Percentiles rank a stretch among this genome's conserved stretches.
Conservation (phyloP, 2,888 invertebrate species). For the Dynastes tityus region DNA sequence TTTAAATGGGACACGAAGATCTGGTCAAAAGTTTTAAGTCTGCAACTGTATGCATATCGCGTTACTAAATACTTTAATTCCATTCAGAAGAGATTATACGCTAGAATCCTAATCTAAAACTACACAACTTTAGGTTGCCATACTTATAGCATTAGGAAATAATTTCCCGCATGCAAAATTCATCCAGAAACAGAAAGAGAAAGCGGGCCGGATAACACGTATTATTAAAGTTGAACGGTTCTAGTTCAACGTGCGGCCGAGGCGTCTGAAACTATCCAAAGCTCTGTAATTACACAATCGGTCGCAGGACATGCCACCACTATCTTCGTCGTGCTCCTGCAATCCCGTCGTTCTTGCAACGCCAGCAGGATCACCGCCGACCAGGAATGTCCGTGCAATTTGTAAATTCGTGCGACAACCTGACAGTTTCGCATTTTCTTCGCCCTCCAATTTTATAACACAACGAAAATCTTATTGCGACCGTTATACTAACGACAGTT, state of each 20-base stretch:
- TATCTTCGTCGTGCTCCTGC: constrained; percentile 38
- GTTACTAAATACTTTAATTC: constrained; percentile 46
- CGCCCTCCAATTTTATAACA: constrained; percentile 22
- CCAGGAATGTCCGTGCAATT: constrained; percentile 53
- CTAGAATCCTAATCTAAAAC: constrained; percentile 45
- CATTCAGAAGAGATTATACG: constrained; percentile 36
- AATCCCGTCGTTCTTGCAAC: constrained; percentile 38
- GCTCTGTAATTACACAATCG: constrained; percentile 54
- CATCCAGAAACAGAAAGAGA: constrained; percentile 43
- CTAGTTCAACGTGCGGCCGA: constrained; percentile 42
- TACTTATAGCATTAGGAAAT: constrained; percentile 39
- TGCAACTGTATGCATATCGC: constrained; percentile 28
- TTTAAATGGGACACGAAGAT: constrained; percentile 17
- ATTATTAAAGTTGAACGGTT: constrained; percentile 48
- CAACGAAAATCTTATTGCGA: constrained; percentile 43
- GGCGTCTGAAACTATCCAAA: constrained; percentile 49
- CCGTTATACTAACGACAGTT: constrained; percentile 43
- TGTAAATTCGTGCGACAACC: constrained; percentile 52
- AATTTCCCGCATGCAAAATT: constrained; percentile 46
- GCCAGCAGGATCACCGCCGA: constrained; percentile 42
- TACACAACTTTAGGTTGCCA: constrained; percentile 41
- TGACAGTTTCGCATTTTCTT: constrained; percentile 50
- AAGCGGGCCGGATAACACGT: constrained; percentile 39
- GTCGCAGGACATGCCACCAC: constrained; percentile 49
- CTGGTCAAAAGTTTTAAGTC: constrained; percentile 33